These are phyloP conservation scores for Urosaurus nigricauda DNA, from an alignment of 2,797 vertebrate species.

Conservation along the genomic window DNA sequence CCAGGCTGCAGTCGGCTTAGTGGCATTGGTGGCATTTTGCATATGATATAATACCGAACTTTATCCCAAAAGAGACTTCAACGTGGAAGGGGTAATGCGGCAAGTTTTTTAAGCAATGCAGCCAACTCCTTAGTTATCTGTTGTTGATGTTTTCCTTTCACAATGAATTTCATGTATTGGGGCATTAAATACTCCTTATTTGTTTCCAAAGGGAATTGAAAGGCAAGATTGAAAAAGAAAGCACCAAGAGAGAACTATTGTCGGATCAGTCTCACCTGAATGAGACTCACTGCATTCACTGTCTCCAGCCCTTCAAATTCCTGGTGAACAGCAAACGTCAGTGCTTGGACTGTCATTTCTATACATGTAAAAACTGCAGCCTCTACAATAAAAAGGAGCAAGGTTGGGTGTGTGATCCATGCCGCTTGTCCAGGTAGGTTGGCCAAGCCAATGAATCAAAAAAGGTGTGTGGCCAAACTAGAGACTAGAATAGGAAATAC, in stretches of 20 bases:
- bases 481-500: neutral
- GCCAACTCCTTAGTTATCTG: too few relatives aligned
- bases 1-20: too few relatives aligned
- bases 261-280: conserved; percentile 80
- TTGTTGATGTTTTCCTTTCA: neutral
- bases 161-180: too few relatives aligned
- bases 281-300: conserved; percentile 88
- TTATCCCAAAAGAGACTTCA: too few relatives aligned
- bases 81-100: too few relatives aligned
- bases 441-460: neutral
- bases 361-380: conserved; percentile 89
- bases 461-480: neutral
- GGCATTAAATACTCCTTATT: neutral
- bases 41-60: too few relatives aligned
- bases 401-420: conserved; percentile 93
- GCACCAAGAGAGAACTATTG: conserved; percentile 86
- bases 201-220: conserved; percentile 82
- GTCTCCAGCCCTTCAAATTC: conserved; percentile 92
- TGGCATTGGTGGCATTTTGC: too few relatives aligned
- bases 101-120: too few relatives aligned
- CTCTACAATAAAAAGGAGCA: conserved; percentile 89
- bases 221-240: conserved; percentile 87
- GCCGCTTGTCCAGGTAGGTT: conserved; percentile 87
- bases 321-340: conserved; percentile 86
- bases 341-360: conserved; percentile 89